Evolutionary conservation across 2,797 vertebrate genomes (phyloP), one percentile per base, ranked within the genome.

Genomic region (Prunella strophiata): DNA sequence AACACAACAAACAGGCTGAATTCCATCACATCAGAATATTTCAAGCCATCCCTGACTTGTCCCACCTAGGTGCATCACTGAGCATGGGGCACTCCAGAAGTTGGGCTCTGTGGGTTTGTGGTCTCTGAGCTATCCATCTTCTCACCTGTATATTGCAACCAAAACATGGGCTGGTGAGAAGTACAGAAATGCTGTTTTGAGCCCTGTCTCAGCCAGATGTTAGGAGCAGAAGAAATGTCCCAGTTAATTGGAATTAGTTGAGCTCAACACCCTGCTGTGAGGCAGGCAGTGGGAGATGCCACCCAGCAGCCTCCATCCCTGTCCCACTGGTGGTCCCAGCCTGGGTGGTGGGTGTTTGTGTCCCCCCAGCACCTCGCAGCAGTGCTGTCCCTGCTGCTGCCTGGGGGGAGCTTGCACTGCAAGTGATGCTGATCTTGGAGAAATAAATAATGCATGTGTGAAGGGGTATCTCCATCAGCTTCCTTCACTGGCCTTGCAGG

Each of bases 91-190:
- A 51, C 19, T 63, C 25, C 36, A 48, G 62, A 52, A 72, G 32
- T 2, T 2, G 6, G 43, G 23, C 43, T 63, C 43, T 1, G 1
- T 5, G 13, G 40, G 25, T 66, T 10, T 74, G 42, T 85, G 75
- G 20, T 85, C 65, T 67, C 65, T 59, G 34, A 59, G 57, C 32
- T 79, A 21, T 19, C 47, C 26, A 25, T 78, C 47, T 52, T 52
- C 32, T 18, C 10, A 2, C 10, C 5, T 11, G 13, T 43, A 2
- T 55, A 10, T 19, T 29, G 50, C 65, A 75, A 63, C 2, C 7
- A 25, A 3, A 63, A 17, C 1, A 0, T 14, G 23, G 40, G 36
- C 57, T 83, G 80, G 16, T 0, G 0, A 38, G 27, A 25, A 32
- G 21, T 48, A 38, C 23, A 38, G 70, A 67, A 83, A 14, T 2